A percentile compares a stretch with the other conserved stretches of the same genome.
Conservation (phyloP, 2,113 vertebrate genomes). For the Cygnus atratus region DNA sequence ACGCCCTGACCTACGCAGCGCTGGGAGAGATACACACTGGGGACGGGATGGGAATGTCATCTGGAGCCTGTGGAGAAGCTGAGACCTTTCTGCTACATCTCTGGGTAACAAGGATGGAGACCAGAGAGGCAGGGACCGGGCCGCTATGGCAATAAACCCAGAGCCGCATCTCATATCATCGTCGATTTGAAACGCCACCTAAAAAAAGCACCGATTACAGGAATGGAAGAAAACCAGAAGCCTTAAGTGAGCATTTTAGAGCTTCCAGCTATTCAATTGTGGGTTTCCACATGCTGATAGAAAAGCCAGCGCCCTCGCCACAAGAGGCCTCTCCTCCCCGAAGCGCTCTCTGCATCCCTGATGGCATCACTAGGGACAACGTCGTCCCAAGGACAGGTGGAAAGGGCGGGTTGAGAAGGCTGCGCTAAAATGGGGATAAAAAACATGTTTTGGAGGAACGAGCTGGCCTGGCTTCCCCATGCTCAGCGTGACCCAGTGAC, state of each 20-base stretch:
- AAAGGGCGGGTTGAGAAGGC: background rate
- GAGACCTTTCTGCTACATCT: background rate
- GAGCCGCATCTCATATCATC: rapidly evolving
- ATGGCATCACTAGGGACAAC: background rate
- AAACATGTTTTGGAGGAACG: background rate
- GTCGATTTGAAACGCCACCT: background rate
- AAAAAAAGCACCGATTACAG: background rate
- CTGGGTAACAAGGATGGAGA: background rate
- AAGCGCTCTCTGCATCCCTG: background rate
- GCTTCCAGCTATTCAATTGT: constrained; percentile 47
- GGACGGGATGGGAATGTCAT: background rate
- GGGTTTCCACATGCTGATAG: background rate
- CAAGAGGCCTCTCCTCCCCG: background rate
- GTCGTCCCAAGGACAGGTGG: no score
- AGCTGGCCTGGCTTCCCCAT: no score
- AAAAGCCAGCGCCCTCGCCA: background rate
- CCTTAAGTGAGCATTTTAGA: constrained; percentile 16
- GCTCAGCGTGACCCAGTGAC: no score
- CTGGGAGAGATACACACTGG: background rate
- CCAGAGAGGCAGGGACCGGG: background rate
- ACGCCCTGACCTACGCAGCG: no score
- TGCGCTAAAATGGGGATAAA: background rate
- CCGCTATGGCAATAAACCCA: background rate
- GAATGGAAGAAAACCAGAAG: background rate
- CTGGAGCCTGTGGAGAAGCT: background rate